Conservation (phyloP, 92 coral and sea anemone genomes). For the Epizoanthus ramosus region DNA sequence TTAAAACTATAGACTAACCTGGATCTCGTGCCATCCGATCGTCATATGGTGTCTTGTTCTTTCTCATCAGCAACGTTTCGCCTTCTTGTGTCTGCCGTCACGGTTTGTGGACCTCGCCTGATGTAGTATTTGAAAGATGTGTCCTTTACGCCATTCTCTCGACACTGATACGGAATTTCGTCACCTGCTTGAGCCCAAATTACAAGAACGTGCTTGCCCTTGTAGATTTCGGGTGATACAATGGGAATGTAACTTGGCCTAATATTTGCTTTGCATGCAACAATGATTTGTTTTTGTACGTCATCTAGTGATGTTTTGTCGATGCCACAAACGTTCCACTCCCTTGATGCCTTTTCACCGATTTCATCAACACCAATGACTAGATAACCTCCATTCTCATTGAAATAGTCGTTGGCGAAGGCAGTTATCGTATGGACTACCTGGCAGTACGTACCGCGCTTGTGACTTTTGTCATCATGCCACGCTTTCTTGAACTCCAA, state of each 20-base stretch:
- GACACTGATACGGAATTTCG: slow-evolving; percentile 10
- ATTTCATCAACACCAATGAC: slow-evolving; percentile 23
- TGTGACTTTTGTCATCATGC: neutral
- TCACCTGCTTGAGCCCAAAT: slow-evolving; percentile 33
- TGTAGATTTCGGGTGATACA: slow-evolving; percentile 9
- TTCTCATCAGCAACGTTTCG: slow-evolving; percentile 21
- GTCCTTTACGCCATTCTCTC: neutral
- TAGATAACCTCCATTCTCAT: slow-evolving; percentile 28
- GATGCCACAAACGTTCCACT: slow-evolving; percentile 25
- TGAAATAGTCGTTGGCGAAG: slow-evolving; percentile 20
- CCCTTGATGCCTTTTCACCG: slow-evolving; percentile 1
- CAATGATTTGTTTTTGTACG: slow-evolving; percentile 5
- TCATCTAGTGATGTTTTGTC: neutral
- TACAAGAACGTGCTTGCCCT: slow-evolving; percentile 24
- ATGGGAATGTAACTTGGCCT: slow-evolving; percentile 12
- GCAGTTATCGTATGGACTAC: slow-evolving; percentile 28
- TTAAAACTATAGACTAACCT: neutral
- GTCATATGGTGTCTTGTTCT: slow-evolving; percentile 51
- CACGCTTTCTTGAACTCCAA: slow-evolving; percentile 14
- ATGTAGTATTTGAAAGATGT: slow-evolving; percentile 12
- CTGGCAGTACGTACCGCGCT: slow-evolving; percentile 30
- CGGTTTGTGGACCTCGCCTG: slow-evolving; percentile 46
- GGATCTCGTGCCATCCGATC: slow-evolving; percentile 53
- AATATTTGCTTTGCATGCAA: slow-evolving; percentile 16
- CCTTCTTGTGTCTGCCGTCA: slow-evolving; percentile 20